Evolutionary conservation across 2,888 invertebrate species (phyloP), one percentile per base, ranked within the genome.

Genomic region (Nymphalis polychloros): DNA sequence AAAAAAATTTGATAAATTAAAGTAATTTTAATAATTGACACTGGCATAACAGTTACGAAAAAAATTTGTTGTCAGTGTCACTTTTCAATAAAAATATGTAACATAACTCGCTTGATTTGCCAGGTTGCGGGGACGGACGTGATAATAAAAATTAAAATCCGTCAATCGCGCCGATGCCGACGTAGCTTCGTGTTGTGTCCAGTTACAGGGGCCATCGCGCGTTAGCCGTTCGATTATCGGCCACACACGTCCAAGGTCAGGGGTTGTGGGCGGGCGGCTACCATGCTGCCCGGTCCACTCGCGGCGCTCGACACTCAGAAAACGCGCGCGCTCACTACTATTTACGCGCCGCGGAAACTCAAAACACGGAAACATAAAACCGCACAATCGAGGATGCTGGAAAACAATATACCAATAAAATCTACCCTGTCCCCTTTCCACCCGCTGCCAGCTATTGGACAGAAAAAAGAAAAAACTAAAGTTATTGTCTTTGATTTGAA

Each of bases 391-490:
- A 90, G 88, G 69, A 93, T 93, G 93, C 79, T 93, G 57, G 87
- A 91, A 59, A 88, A 86, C 78, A 85, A 90, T 35, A 78, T 88
- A 10, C 81, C 84, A 7, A 76, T 88, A 67, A 91, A 92, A 77
- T 81, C 88, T 0, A 80, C 79, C 17, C 76, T 93, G 0, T 89
- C 93, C 0, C 92, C 92, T 0, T 93, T 93, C 80, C 88, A 87
- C 46, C 93, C 93, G 1, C 83, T 93, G 8, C 93, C 93, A 0
- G 93, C 92, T 8, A 93, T 93, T 68, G 91, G 92, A 41, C 86
- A 92, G 76, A 88, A 85, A 67, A 76, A 83, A 2, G 87, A 78
- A 16, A 87, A 87, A 68, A 86, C 91, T 1, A 91, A 92, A 84
- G 83, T 92, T 5, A 87, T 92, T 6, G 81, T 92, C 41, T 88